phyloP scores from a whole-genome alignment of 2,797 vertebrate species.

The Tapera naevia region DNA sequence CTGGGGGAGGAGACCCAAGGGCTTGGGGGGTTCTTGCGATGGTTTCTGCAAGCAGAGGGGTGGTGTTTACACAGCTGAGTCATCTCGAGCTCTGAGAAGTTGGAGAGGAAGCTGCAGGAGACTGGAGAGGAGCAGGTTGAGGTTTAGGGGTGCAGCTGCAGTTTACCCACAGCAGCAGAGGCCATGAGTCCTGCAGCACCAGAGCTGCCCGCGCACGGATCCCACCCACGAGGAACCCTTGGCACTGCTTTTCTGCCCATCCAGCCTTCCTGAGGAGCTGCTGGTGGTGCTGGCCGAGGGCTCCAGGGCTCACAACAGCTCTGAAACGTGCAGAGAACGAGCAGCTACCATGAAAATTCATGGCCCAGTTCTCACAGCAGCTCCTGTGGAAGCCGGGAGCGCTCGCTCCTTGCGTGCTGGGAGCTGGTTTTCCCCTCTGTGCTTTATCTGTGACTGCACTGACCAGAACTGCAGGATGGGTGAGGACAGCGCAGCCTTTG shows the following conservation, averaged over 20 bases:
- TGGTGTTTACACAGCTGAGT: background rate
- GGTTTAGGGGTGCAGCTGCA: background rate
- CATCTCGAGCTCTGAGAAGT: background rate
- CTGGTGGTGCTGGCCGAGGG: background rate
- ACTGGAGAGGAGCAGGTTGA: background rate
- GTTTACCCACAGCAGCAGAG: background rate
- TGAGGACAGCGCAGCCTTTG: background rate
- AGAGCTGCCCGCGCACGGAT: background rate
- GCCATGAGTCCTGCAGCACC: background rate
- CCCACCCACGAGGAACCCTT: background rate
- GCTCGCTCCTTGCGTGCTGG: fast-evolving
- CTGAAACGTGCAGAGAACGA: fast-evolving
- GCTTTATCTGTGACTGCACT: background rate
- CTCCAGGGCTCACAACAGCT: background rate
- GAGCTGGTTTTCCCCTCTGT: background rate
- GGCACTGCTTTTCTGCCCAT: background rate
- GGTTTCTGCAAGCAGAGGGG: background rate
- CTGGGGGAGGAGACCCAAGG: background rate
- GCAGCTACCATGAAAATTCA: background rate
- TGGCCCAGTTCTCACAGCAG: background rate
- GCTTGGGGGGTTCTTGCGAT: background rate
- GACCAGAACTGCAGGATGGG: background rate
- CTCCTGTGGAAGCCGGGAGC: background rate
- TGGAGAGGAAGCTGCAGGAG: background rate
- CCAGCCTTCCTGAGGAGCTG: background rate